Conservation (phyloP, 2,888 invertebrate genomes). For the Dryococelus australis region DNA sequence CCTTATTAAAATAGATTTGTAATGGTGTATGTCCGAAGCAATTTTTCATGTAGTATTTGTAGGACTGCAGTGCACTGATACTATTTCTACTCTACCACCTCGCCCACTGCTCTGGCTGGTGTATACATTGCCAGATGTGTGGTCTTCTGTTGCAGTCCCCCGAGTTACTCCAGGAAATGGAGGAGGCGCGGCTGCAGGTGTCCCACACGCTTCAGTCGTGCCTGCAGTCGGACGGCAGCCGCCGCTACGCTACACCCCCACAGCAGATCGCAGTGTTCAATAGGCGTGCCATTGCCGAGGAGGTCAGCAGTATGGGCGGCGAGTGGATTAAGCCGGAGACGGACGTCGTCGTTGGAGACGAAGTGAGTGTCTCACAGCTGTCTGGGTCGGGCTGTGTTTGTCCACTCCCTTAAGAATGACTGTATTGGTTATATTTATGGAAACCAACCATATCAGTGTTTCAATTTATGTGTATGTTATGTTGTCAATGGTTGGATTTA, state of each 20-base stretch:
- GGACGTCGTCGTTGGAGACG: conserved; percentile 78
- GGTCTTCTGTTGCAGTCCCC: neutral
- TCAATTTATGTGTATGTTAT: neutral
- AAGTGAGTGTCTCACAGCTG: conserved; percentile 60
- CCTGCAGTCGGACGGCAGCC: conserved; percentile 80
- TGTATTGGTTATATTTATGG: neutral
- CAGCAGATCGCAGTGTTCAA: conserved; percentile 91
- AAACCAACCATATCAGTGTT: too few relatives aligned
- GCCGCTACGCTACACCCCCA: conserved; percentile 84
- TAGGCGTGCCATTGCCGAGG: conserved; percentile 76
- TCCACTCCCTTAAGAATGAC: conserved; percentile 21
- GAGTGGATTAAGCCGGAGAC: conserved; percentile 70
- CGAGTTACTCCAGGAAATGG: conserved; percentile 72
- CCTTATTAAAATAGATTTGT: too few relatives aligned
- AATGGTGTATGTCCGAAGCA: too few relatives aligned
- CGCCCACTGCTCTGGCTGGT: too few relatives aligned
- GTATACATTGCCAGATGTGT: too few relatives aligned
- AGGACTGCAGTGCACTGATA: too few relatives aligned
- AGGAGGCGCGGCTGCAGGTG: conserved; percentile 83
- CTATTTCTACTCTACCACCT: too few relatives aligned
- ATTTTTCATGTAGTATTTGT: too few relatives aligned
- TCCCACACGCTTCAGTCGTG: conserved; percentile 88
- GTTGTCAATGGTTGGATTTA: too few relatives aligned
- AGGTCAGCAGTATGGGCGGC: conserved; percentile 64
- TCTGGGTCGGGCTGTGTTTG: neutral